phyloP scores from a whole-genome alignment of 2,888 invertebrate species.

The Hipparchia semele region DNA sequence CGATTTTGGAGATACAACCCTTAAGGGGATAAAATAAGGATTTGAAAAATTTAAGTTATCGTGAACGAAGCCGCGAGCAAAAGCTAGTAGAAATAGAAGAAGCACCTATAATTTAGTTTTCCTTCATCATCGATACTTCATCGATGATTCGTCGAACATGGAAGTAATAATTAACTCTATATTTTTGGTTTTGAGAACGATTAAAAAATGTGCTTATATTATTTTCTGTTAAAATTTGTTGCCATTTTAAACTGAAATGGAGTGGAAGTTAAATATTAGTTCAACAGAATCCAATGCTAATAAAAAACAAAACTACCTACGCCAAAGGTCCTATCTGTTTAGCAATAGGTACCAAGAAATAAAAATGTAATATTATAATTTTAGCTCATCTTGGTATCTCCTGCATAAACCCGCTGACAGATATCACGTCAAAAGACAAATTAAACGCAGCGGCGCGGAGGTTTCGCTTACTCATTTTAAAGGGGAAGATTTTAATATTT shows the following conservation, averaged over 20 bases:
- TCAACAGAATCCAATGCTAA: conserved; percentile 8
- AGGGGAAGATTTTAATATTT: conserved; percentile 35
- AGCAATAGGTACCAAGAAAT: conserved; percentile 35
- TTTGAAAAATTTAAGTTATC: too few species aligned
- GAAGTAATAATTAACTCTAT: too few species aligned
- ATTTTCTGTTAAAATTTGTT: background rate
- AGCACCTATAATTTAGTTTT: too few species aligned
- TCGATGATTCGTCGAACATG: too few species aligned
- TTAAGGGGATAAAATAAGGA: too few species aligned
- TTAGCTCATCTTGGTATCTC: conserved; percentile 30
- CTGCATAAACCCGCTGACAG: conserved; percentile 40
- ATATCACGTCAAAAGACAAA: conserved; percentile 42
- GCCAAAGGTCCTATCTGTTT: conserved; percentile 26
- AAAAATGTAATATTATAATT: conserved; percentile 28
- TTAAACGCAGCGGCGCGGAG: conserved; percentile 40
- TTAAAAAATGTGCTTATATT: too few species aligned
- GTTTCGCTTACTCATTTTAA: conserved; percentile 41
- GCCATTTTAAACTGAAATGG: background rate
- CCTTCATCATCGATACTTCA: too few species aligned
- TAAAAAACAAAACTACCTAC: conserved; percentile 21
- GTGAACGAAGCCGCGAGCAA: too few species aligned
- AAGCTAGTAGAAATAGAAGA: too few species aligned
- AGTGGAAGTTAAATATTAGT: conserved; percentile 6
- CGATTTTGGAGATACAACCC: too few species aligned
- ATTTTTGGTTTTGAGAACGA: too few species aligned